Evolutionary conservation across 2,113 vertebrate species (phyloP).

Genomic region (Fukomys damarensis): DNA sequence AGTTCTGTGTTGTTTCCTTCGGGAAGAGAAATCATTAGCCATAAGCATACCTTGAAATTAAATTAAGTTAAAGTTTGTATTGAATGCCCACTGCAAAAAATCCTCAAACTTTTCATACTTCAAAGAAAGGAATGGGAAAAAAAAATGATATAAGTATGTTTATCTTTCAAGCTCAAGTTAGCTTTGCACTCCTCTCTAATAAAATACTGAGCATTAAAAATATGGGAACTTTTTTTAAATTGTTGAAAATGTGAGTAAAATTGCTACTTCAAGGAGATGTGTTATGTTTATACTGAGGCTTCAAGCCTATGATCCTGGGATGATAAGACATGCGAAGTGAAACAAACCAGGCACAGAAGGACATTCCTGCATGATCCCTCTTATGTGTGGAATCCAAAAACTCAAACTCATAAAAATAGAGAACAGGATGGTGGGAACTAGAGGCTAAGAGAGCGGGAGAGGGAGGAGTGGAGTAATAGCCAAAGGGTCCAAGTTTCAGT

Average conservation of each 20-base stretch:
- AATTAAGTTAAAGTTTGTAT: conserved; percentile 29
- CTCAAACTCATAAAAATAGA: neutral
- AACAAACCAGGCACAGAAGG: neutral
- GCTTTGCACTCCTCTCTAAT: neutral
- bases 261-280: neutral
- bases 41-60: conserved; percentile 25
- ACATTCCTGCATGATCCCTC: neutral
- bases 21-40: neutral
- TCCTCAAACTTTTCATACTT: neutral
- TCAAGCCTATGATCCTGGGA: neutral
- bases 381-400: neutral
- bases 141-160: neutral
- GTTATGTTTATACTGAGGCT: neutral
- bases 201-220: conserved; percentile 12
- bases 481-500: neutral
- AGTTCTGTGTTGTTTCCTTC: conserved; percentile 8
- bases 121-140: neutral
- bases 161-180: neutral
- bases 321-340: neutral
- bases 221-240: neutral
- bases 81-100: neutral
- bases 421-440: neutral
- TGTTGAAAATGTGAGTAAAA: conserved; percentile 18
- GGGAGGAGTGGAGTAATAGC: neutral
- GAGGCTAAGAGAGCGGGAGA: neutral